Conservation (phyloP, 53 echinoderm and acorn worm species). For the Henricia sp. region DNA sequence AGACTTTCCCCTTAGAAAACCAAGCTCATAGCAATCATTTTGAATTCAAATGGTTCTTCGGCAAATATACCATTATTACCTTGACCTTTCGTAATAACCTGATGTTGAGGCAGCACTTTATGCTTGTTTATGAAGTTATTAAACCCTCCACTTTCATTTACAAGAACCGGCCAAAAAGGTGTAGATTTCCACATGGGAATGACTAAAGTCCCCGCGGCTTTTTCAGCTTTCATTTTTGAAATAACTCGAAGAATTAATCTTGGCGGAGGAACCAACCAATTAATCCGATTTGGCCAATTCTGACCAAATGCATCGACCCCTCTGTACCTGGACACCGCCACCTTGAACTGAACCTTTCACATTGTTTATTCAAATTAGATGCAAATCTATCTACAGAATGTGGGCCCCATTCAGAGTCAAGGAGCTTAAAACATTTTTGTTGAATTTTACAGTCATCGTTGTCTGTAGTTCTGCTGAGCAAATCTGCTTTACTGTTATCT, state of each 20-base stretch:
- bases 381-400: constrained; percentile 61
- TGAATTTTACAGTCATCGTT: constrained; percentile 18
- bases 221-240: neutral
- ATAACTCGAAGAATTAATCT: constrained; percentile 2
- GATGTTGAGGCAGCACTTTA: neutral
- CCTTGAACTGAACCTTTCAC: constrained; percentile 28
- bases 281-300: neutral
- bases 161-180: constrained; percentile 49
- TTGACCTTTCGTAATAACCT: constrained; percentile 8
- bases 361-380: constrained; percentile 26
- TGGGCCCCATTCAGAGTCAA: constrained; percentile 34
- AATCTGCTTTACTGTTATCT: constrained; percentile 9
- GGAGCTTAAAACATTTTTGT: neutral
- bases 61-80: constrained; percentile 57
- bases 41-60: constrained; percentile 7
- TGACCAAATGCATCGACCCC: constrained; percentile 42
- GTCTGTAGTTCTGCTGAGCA: neutral
- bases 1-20: neutral
- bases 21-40: constrained; percentile 46
- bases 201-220: constrained; percentile 1
- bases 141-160: neutral
- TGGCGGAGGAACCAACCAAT: constrained; percentile 54
- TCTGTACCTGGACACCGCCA: constrained; percentile 49
- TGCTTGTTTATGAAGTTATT: neutral
- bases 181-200: constrained; percentile 18